phyloP scores from a whole-genome alignment of 2,888 invertebrate species.

The Nomada flava region DNA sequence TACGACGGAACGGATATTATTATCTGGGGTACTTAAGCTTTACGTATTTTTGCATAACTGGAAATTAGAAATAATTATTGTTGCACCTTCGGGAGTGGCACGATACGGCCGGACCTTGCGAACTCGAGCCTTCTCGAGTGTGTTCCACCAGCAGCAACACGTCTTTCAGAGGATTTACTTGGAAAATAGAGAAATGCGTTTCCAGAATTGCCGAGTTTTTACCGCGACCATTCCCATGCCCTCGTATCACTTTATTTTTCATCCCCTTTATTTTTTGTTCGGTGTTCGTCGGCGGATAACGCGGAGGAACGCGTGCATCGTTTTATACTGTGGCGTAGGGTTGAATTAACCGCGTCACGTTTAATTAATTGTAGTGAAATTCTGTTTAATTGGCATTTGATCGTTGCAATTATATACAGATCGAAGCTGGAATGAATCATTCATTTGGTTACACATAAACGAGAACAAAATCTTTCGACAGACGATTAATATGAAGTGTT shows the following conservation, averaged over 20 bases:
- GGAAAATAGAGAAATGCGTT: constrained; percentile 25
- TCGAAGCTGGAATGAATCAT: background rate
- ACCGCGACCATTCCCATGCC: constrained; percentile 7
- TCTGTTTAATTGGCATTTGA: no score
- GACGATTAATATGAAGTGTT: no score
- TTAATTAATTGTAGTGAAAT: background rate
- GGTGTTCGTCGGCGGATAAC: background rate
- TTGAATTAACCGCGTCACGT: background rate
- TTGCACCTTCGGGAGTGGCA: constrained; percentile 71
- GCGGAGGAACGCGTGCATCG: no score
- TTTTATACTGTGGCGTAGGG: no score
- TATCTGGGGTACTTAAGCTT: constrained; percentile 77
- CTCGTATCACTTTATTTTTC: background rate
- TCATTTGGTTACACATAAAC: background rate
- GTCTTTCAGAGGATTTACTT: constrained; percentile 40
- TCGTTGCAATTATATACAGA: no score
- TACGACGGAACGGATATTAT: constrained; percentile 72
- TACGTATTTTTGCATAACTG: constrained; percentile 79
- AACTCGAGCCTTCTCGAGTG: constrained; percentile 1
- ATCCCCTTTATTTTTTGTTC: background rate
- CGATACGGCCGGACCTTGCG: constrained; percentile 18
- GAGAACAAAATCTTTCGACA: no score
- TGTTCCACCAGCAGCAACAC: background rate
- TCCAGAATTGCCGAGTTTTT: constrained; percentile 38
- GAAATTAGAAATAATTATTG: constrained; percentile 81